These are phyloP conservation scores for Microchirus variegatus DNA, from an alignment of 2,797 vertebrate species.

Conservation along the genomic window DNA sequence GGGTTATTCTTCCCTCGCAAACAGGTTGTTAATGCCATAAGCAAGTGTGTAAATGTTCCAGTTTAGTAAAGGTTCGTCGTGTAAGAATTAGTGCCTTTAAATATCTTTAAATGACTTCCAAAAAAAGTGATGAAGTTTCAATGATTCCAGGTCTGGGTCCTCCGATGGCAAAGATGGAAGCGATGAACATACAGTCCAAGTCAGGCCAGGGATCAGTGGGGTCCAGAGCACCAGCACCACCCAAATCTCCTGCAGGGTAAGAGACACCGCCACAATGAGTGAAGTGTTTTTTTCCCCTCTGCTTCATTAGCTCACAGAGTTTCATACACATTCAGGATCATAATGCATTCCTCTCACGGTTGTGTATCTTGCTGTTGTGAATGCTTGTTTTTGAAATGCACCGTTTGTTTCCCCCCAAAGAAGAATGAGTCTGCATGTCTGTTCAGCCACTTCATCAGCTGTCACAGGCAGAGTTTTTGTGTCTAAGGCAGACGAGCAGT, in stretches of 20 bases:
- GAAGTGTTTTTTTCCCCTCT: too few species aligned
- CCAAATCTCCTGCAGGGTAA: constrained; percentile 85
- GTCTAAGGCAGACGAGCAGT: constrained; percentile 16
- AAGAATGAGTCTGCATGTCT: too few species aligned
- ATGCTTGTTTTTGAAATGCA: constrained; percentile 11
- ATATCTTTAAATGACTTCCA: neutral
- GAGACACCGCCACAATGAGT: neutral
- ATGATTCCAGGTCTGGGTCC: constrained; percentile 79
- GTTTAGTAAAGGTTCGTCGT: too few species aligned
- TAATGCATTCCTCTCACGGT: neutral
- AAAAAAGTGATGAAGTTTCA: neutral
- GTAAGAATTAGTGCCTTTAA: too few species aligned
- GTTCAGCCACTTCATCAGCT: constrained; percentile 43
- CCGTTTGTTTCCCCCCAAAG: constrained; percentile 11
- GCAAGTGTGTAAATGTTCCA: neutral
- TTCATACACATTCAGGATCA: neutral
- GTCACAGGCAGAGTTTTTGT: neutral
- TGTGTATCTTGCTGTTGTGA: constrained; percentile 15
- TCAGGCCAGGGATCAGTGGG: constrained; percentile 67
- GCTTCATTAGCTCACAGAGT: neutral
- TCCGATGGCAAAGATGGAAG: constrained; percentile 88
- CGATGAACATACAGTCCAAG: constrained; percentile 87
- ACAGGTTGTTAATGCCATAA: neutral
- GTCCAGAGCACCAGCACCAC: constrained; percentile 82
- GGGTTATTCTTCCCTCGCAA: neutral